Base-by-base conservation (phyloP, 2,113 vertebrate species). In the Marmota monax region DNA sequence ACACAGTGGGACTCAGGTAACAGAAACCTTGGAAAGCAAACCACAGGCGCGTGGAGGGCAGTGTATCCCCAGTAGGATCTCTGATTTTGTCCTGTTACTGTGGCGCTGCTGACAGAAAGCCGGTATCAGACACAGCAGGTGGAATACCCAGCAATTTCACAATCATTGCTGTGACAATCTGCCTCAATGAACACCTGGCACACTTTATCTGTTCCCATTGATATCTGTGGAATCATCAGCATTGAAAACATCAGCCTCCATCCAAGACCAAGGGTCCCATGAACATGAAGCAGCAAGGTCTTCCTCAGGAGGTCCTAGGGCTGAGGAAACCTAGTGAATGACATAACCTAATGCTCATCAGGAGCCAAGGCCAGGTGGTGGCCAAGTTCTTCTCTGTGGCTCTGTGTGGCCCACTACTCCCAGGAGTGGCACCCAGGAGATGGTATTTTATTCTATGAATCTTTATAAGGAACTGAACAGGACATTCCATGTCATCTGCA, bases 151-250 rank as follows among this genome's bases (percentile, higher is more conserved):
- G 1, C 51, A 9, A 0, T 18, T 70, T 76, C 67, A 48, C 39
- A 42, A 3, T n/a, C n/a, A 1, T 16, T 0, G 56, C 65, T 29
- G 51, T 3, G 1, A 10, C 2, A 1, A 0, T 23, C 11, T 16
- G 56, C 39, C 0, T 23, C 12, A 12, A 23, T 13, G 7, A 65
- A 5, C 42, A 6, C 48, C 16, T 51, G 63, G 5, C 0, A 37
- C 7, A 3, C 8, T 74, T 48, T 29, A 0, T 32, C 16, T 61
- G 20, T 61, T 29, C 70, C 51, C n/a, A 0, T 1, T 20, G 37
- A 22, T 56, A 5, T 12, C 23, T 82, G 0, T 5, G 4, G n/a
- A 42, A 22, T 37, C 95, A 39, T 29, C 37, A 12, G 61, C 17
- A 7, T 12, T 45, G 45, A 5, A 3, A 2, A 23, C 32, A 11